phyloP scores from a whole-genome alignment of 2,113 vertebrate genomes.

The Dasyurus viverrinus region DNA sequence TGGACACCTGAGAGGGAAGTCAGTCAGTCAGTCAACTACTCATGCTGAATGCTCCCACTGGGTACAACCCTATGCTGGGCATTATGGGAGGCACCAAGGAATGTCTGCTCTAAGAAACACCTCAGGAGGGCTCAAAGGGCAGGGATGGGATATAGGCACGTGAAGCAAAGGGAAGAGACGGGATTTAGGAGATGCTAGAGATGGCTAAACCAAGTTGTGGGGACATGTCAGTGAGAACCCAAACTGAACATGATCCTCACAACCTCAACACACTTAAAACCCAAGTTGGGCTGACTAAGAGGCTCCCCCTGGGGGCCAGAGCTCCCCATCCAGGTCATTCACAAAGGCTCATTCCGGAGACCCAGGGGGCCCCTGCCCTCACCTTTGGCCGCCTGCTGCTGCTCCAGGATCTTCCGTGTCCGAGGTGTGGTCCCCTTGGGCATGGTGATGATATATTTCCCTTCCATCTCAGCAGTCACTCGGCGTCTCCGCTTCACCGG shows the following conservation, averaged over 20 bases:
- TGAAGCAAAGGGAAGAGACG: not conserved
- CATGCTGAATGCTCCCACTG: not conserved
- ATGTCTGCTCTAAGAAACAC: not conserved
- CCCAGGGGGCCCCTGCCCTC: not conserved
- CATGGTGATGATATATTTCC: constrained; percentile 97
- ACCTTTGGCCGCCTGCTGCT: constrained; percentile 94
- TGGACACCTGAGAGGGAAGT: constrained; percentile 81
- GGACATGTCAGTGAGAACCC: not conserved
- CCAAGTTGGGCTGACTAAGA: not conserved
- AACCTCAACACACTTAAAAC: not conserved
- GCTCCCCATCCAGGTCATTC: accelerated
- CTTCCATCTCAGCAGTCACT: constrained; percentile 96
- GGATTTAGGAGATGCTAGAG: not conserved
- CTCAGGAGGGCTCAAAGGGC: not conserved
- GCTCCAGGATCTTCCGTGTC: constrained; percentile 93
- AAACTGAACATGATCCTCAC: not conserved
- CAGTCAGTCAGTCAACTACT: not conserved
- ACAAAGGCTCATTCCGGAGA: too few species aligned
- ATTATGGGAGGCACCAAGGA: not conserved
- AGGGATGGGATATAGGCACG: not conserved
- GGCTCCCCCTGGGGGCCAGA: too few species aligned
- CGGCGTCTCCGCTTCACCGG: constrained; percentile 87
- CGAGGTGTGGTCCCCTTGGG: constrained; percentile 94
- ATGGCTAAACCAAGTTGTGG: not conserved
- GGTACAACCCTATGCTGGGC: not conserved